Evolutionary conservation across 2,888 invertebrate genomes (phyloP), one percentile per base, ranked within the genome.

Genomic region (Cremastobaeus sp.): DNA sequence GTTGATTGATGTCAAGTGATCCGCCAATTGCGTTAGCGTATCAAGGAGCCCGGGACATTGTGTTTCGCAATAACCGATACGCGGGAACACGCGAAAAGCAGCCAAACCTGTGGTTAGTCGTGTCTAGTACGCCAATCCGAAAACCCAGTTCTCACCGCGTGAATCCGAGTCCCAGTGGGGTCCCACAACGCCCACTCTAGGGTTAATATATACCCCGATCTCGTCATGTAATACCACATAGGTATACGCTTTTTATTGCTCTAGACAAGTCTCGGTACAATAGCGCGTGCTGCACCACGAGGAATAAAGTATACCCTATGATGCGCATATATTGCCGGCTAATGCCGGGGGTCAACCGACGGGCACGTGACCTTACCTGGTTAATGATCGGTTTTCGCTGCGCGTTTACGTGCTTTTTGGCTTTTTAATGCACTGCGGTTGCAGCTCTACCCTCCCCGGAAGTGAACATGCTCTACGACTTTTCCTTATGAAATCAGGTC

Each of bases 351-450:
- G 79, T 80, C 77, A 80, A 77, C 76, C 71, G 50, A 57, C 65
- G 50, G 69, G 76, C 81, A 82, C 81, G 82, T 80, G 81, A 80
- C 79, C 79, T 50, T 28, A 52, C 73, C 70, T 60, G 74, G 79
- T 81, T 80, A 81, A 80, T 62, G 76, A 79, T 77, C 57, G 74
- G 74, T 79, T 77, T 76, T 72, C 54, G 21, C 34, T 32, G 14
- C 30, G 37, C 43, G 52, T 70, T 73, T 64, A 76, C 77, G 76
- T 59, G 34, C 45, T 69, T 50, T 68, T 72, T 60, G 74, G 34
- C 62, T 76, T 76, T 69, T 72, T 65, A 60, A 28, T 20, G 59
- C 48, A 9, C 20, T 6, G 32, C 9, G 15, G 18, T 28, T 30
- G 3, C 8, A 62, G 50, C 35, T 35, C 52, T 62, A 57, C 60